Evolutionary conservation across 1,140 invertebrate genomes (phyloP).

Genomic region (Alviniconcha marisindica): DNA sequence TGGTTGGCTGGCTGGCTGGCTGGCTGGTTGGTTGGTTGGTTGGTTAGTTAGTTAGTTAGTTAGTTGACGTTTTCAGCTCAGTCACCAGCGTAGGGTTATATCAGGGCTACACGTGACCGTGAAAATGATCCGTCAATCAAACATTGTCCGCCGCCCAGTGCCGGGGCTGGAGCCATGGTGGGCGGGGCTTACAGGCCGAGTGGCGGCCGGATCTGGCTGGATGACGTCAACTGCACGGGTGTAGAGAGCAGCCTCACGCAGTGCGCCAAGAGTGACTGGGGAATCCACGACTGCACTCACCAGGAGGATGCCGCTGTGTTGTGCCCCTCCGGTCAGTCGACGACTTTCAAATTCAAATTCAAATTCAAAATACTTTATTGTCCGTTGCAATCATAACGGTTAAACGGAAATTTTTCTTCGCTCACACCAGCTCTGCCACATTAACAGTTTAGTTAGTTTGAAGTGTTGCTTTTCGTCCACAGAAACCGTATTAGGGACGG

Average conservation of each 20-base stretch:
- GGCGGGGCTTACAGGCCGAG: constrained; percentile 30
- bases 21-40: too few relatives aligned
- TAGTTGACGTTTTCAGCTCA: neutral
- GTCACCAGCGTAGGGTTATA: too few relatives aligned
- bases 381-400: too few relatives aligned
- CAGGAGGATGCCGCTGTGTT: constrained; percentile 79
- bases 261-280: constrained; percentile 86
- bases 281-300: constrained; percentile 83
- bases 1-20: too few relatives aligned
- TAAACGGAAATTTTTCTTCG: too few relatives aligned
- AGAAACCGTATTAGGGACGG: too few relatives aligned
- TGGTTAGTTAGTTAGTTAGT: neutral
- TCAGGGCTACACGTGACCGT: neutral
- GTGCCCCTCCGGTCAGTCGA: constrained; percentile 44
- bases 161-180: constrained; percentile 29
- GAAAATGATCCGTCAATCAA: too few relatives aligned
- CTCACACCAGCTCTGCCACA: too few relatives aligned
- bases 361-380: too few relatives aligned
- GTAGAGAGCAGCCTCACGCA: constrained; percentile 83
- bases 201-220: constrained; percentile 79
- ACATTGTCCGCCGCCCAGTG: neutral
- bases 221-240: constrained; percentile 84
- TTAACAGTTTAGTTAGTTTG: too few relatives aligned
- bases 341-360: too few relatives aligned
- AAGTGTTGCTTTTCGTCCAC: too few relatives aligned